Evolutionary conservation across 2,797 vertebrate species (phyloP).

Genomic region (Epinephelus malabaricus): DNA sequence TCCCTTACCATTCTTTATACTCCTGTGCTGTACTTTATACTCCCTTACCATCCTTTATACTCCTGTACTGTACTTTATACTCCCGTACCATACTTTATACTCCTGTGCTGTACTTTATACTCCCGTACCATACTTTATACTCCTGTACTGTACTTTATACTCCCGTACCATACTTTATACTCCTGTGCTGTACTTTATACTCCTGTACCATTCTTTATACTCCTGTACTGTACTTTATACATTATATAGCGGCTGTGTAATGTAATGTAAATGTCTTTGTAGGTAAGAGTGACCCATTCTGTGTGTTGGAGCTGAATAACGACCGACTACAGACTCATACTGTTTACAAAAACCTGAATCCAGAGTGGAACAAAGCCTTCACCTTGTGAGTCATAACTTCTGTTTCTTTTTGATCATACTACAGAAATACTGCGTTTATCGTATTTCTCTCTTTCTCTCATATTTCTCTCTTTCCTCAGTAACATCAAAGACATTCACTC

Average conservation of each 20-base stretch:
- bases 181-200: not conserved
- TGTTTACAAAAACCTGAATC: constrained; percentile 95
- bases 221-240: not conserved
- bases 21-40: not conserved
- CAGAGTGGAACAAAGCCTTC: constrained; percentile 97
- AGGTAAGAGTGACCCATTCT: constrained; percentile 98
- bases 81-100: too few relatives aligned
- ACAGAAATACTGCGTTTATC: too few relatives aligned
- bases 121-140: not conserved
- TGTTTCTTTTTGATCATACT: not conserved
- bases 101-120: not conserved
- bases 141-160: too few relatives aligned
- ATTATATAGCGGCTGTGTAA: not conserved
- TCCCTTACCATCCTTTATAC: not conserved
- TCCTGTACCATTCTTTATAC: too few relatives aligned
- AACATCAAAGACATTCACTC: constrained; percentile 97
- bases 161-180: too few relatives aligned
- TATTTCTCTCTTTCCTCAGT: constrained; percentile 71
- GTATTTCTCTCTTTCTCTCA: too few relatives aligned
- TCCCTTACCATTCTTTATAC: too few relatives aligned
- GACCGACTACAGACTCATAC: constrained; percentile 95
- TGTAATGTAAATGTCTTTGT: not conserved
- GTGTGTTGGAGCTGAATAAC: constrained; percentile 95
- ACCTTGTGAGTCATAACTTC: constrained; percentile 90
- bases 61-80: too few relatives aligned